Conservation (phyloP, 2,888 invertebrate species). For the Lysandra bellargus region DNA sequence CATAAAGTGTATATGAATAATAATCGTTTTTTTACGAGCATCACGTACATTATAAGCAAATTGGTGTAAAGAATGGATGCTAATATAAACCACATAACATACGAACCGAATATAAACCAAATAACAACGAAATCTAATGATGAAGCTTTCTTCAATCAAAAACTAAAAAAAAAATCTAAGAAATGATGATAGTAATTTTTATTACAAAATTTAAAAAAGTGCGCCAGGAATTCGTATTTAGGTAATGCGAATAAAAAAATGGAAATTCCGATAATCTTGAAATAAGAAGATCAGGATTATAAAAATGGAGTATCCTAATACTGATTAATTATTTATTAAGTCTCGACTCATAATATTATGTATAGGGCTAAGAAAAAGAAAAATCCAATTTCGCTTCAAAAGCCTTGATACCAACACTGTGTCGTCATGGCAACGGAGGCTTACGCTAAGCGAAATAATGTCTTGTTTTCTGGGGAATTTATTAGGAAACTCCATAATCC, state of each 20-base stretch:
- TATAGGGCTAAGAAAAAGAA: conserved; percentile 2
- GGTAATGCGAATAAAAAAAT: neutral
- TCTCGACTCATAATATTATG: neutral
- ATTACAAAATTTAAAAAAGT: neutral
- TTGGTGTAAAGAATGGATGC: neutral
- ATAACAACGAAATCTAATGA: neutral
- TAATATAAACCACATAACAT: too few relatives aligned
- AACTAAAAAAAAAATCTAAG: too few relatives aligned
- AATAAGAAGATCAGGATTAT: conserved; percentile 6
- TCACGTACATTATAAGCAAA: neutral
- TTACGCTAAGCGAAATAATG: conserved; percentile 21
- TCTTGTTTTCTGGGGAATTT: neutral
- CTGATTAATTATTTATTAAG: conserved; percentile 1
- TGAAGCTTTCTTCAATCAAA: too few relatives aligned
- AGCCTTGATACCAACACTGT: conserved; percentile 4
- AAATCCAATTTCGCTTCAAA: conserved; percentile 8
- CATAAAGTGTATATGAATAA: conserved; percentile 26
- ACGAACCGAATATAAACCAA: neutral
- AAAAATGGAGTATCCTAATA: neutral
- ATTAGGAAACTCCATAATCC: conserved; percentile 7
- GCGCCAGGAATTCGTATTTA: neutral
- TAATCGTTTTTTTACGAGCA: conserved; percentile 12
- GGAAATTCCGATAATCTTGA: neutral
- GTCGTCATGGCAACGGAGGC: conserved; percentile 7
- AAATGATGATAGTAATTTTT: too few relatives aligned